phyloP scores from a whole-genome alignment of 2,113 vertebrate species.

The Scytalopus superciliaris region DNA sequence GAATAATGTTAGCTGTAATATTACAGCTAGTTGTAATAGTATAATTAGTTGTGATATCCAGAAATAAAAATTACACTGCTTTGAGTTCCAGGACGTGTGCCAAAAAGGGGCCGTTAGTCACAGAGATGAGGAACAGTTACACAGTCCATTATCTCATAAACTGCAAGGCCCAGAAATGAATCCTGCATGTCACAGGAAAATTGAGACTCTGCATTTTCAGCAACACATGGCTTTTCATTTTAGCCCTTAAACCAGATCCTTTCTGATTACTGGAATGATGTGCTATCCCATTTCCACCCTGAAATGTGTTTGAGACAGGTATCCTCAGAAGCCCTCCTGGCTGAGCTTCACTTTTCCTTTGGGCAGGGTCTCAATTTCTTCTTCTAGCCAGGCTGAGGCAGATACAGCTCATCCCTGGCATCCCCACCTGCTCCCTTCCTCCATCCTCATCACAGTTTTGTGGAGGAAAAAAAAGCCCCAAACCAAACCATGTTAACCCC shows the following conservation, averaged over 20 bases:
- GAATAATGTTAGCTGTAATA: conserved; percentile 61
- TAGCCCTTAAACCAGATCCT: background rate
- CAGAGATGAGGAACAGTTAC: background rate
- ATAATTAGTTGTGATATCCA: conserved; percentile 68
- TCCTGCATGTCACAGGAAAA: background rate
- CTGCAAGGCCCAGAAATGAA: background rate
- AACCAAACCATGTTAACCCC: background rate
- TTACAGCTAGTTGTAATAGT: conserved; percentile 60
- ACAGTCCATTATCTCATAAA: conserved; percentile 34
- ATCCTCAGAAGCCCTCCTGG: background rate
- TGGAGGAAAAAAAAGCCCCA: too few species aligned
- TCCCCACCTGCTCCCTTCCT: background rate
- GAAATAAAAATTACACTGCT: conserved; percentile 56
- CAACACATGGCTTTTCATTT: background rate
- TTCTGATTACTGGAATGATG: rapidly evolving
- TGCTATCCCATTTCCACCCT: background rate
- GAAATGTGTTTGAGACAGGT: background rate
- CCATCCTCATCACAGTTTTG: background rate
- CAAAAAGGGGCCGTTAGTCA: conserved; percentile 31
- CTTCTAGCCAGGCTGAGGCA: background rate
- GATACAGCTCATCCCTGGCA: background rate
- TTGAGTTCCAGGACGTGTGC: background rate
- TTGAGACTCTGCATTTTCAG: background rate
- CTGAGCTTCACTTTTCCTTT: background rate
- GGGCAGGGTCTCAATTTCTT: rapidly evolving